These are phyloP conservation scores for Scatophagus argus DNA, from an alignment of 2,113 vertebrate species.

Conservation along the genomic window DNA sequence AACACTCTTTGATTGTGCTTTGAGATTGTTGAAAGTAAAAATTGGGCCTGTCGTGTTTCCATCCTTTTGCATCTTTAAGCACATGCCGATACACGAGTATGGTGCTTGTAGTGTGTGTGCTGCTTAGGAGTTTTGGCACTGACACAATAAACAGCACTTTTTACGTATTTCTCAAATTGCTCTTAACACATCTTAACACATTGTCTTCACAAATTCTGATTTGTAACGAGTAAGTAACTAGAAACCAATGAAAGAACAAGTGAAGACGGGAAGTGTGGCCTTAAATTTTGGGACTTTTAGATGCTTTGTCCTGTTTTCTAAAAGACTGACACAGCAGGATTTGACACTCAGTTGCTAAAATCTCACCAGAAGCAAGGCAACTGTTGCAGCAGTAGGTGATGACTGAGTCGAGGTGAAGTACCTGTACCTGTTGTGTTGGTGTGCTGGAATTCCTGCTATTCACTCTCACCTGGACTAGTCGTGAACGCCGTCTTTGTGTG, in stretches of 20 bases:
- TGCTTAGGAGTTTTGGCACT: no score
- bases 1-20: background rate
- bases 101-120: background rate
- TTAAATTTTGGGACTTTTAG: no score
- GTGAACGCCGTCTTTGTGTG: slow-evolving; percentile 40
- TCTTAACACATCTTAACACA: no score
- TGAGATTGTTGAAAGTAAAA: background rate
- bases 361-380: background rate
- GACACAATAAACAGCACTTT: no score
- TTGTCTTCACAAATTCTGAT: no score
- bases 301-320: no score
- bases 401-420: background rate
- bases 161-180: no score
- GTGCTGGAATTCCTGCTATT: slow-evolving; percentile 52
- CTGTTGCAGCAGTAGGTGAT: background rate
- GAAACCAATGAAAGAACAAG: background rate
- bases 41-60: slow-evolving; percentile 9
- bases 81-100: background rate
- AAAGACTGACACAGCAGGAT: no score
- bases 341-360: background rate
- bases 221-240: background rate
- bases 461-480: slow-evolving; percentile 31
- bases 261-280: background rate
- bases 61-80: no score
- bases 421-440: slow-evolving; percentile 10